Evolutionary conservation across 2,888 invertebrate genomes (phyloP), one percentile per base, ranked within the genome.

Genomic region (Mactromeris polynyma): DNA sequence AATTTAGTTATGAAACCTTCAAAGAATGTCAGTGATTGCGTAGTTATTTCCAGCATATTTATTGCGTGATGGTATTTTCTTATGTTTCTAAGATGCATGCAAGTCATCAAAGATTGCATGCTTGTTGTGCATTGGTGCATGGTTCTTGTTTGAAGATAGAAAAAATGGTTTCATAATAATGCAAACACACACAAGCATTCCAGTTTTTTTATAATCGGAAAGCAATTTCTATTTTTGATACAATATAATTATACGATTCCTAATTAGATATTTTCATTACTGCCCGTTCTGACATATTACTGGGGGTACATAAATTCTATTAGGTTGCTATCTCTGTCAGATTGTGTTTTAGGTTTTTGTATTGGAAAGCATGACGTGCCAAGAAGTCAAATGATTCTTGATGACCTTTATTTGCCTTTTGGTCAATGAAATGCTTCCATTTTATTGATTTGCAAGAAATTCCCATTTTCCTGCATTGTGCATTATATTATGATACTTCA

Each of bases 261-360:
- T 64, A 64, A 73, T 73, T 33, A 33, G 19, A 73, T 73, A 73
- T 73, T 73, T 73, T 73, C 36, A 73, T 73, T 73, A 73, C 73
- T 73, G 73, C 19, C 36, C 0, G 33, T 33, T 73, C 17, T 73
- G 36, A 36, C 73, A 33, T 73, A 73, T 33, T 73, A 73, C 36
- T 73, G 73, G 2, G 2, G 33, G 33, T 19, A 73, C 36, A 73
- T 73, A 73, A 73, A 73, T 73, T 73, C 14, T 33, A 33, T 73
- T 73, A 73, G 73, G 11, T 31, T 26, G 2, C 17, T 73, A 73
- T 33, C 19, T 73, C 33, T 73, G 73, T 73, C 36, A 36, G 36
- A 73, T 73, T 73, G 19, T 11, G 73, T 36, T 33, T 33, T 31
- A 73, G 36, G 33, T 73, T 73, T 73, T 36, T 33, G 73, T 73